These are phyloP conservation scores for Oxyscelio sp. DNA, from an alignment of 2,888 invertebrate genomes.

Conservation along the genomic window DNA sequence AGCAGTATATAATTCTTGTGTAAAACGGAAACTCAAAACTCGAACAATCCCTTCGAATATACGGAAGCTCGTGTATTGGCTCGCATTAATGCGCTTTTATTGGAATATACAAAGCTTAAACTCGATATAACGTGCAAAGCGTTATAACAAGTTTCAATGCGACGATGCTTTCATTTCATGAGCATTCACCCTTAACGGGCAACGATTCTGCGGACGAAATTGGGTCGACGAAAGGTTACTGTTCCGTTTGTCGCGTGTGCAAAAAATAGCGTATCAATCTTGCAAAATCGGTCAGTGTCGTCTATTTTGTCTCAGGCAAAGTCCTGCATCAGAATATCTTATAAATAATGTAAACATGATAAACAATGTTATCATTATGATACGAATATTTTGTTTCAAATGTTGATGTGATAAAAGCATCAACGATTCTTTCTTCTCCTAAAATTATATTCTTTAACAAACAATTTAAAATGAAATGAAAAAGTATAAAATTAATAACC, in stretches of 20 bases:
- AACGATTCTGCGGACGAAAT: slow-evolving; percentile 71
- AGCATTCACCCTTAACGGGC: slow-evolving; percentile 71
- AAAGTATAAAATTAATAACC: too few relatives aligned
- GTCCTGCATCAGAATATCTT: background rate
- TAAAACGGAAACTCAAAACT: background rate
- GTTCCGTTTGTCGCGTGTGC: slow-evolving; percentile 74
- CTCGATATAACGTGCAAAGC: slow-evolving; percentile 38
- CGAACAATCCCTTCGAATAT: background rate
- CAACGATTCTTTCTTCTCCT: too few relatives aligned
- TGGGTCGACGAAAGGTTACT: slow-evolving; percentile 79
- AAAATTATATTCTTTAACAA: too few relatives aligned
- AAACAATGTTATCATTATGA: too few relatives aligned
- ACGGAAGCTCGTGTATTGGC: background rate
- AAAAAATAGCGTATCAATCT: slow-evolving; percentile 60
- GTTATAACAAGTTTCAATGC: slow-evolving; percentile 35
- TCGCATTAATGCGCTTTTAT: slow-evolving; percentile 42
- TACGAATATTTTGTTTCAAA: too few relatives aligned
- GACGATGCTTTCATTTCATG: slow-evolving; percentile 62
- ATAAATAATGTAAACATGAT: background rate
- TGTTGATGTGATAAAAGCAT: too few relatives aligned
- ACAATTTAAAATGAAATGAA: too few relatives aligned
- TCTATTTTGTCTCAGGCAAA: slow-evolving; percentile 22
- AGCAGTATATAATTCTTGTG: background rate
- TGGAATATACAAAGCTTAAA: slow-evolving; percentile 44
- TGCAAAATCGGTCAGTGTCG: slow-evolving; percentile 49